These are phyloP conservation scores for Epizoanthus rinbou DNA, from an alignment of 92 coral and sea anemone genomes.

Conservation along the genomic window DNA sequence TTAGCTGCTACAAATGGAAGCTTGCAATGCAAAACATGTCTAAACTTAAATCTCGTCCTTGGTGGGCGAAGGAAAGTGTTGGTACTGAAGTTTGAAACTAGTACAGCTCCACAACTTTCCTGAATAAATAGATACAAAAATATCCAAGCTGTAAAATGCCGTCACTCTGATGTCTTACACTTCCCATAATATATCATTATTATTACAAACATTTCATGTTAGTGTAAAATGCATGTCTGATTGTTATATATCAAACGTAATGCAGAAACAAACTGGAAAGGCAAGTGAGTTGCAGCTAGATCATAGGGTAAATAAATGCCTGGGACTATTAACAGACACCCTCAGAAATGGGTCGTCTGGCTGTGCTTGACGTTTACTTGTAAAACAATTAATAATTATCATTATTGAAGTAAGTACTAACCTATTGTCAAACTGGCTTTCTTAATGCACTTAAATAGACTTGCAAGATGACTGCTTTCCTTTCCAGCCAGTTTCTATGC, in stretches of 20 bases:
- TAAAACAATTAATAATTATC: too few species aligned
- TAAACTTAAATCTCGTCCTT: background rate
- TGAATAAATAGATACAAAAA: constrained; percentile 6
- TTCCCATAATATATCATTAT: background rate
- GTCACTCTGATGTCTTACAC: background rate
- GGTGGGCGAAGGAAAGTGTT: background rate
- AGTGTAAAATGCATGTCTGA: constrained; percentile 1
- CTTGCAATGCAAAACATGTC: background rate
- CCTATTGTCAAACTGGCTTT: too few species aligned
- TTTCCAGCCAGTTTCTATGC: background rate
- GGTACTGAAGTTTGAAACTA: background rate
- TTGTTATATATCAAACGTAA: background rate
- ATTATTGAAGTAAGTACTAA: too few species aligned
- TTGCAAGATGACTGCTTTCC: background rate
- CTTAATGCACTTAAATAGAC: background rate
- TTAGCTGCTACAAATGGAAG: background rate
- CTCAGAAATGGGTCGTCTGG: too few species aligned
- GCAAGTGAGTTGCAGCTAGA: background rate
- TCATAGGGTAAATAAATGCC: too few species aligned
- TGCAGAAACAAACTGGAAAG: background rate
- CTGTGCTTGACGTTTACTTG: too few species aligned
- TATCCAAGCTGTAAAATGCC: background rate
- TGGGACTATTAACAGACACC: too few species aligned
- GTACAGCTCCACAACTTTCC: background rate
- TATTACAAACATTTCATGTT: background rate